Evolutionary conservation across 2,797 vertebrate genomes (phyloP).

Genomic region (Myotis vivesi): DNA sequence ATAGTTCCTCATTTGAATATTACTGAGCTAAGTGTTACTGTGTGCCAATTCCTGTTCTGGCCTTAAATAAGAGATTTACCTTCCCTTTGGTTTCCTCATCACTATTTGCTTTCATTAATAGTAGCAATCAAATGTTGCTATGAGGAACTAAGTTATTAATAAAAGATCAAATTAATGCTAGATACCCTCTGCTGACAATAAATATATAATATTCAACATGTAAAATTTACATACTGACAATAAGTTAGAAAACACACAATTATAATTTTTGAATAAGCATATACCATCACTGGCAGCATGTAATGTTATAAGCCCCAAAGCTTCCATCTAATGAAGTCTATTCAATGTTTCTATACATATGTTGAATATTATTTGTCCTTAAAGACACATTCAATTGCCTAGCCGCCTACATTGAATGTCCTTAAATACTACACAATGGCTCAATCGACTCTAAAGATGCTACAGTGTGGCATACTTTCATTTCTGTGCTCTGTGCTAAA

Average conservation of each 20-base stretch:
- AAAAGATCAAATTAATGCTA: slow-evolving; percentile 40
- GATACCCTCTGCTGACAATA: slow-evolving; percentile 43
- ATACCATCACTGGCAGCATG: slow-evolving; percentile 36
- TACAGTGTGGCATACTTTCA: slow-evolving; percentile 31
- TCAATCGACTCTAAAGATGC: slow-evolving; percentile 9
- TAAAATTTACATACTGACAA: slow-evolving; percentile 39
- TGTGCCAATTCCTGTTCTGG: slow-evolving; percentile 41
- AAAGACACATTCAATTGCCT: slow-evolving; percentile 24
- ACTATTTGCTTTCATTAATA: slow-evolving; percentile 33
- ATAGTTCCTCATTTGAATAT: slow-evolving; percentile 59
- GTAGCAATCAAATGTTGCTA: slow-evolving; percentile 41
- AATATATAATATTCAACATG: slow-evolving; percentile 25
- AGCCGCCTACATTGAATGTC: not conserved
- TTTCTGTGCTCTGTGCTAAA: slow-evolving; percentile 55
- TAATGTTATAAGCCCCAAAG: slow-evolving; percentile 17
- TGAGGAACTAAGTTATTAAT: slow-evolving; percentile 36
- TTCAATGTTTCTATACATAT: not conserved
- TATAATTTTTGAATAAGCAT: slow-evolving; percentile 52
- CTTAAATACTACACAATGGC: slow-evolving; percentile 27
- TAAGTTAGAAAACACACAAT: slow-evolving; percentile 59
- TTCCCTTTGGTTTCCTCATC: slow-evolving; percentile 48
- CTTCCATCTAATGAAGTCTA: not conserved
- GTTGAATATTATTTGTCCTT: slow-evolving; percentile 28
- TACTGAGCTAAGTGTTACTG: slow-evolving; percentile 43
- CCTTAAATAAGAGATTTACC: slow-evolving; percentile 22